phyloP scores from a whole-genome alignment of 2,113 vertebrate species.

The Protomyctophum bolini region DNA sequence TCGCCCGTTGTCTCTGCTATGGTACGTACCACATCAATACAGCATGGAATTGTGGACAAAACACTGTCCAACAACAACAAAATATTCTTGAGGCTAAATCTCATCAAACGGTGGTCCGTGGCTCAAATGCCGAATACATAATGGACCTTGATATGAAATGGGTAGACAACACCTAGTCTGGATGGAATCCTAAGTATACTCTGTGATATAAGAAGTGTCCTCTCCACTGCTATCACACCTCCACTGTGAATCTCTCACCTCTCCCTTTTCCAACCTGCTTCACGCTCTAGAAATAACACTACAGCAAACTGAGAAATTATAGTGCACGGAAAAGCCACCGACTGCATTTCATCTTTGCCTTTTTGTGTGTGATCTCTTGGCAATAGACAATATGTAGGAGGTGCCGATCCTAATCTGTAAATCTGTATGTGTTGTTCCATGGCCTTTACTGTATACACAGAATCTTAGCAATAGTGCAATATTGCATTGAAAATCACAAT shows the following conservation, averaged over 20 bases:
- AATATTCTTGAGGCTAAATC: no score
- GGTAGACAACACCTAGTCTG: no score
- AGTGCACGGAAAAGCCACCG: slow-evolving; percentile 20
- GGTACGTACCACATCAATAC: no score
- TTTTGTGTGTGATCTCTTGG: neutral
- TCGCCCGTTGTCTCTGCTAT: no score
- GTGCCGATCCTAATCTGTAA: neutral
- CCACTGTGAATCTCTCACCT: slow-evolving; percentile 66
- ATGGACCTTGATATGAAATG: no score
- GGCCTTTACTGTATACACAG: no score
- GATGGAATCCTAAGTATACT: neutral
- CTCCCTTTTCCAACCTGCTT: slow-evolving; percentile 33
- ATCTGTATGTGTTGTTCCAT: neutral
- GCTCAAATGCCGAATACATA: no score
- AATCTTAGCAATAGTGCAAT: no score
- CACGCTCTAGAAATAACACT: slow-evolving; percentile 31
- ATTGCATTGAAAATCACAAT: no score
- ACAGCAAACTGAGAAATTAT: neutral
- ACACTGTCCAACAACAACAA: no score
- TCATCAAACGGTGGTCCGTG: no score
- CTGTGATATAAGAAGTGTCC: neutral
- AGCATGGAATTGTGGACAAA: no score
- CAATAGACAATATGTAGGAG: neutral
- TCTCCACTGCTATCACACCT: slow-evolving; percentile 49
- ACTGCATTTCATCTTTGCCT: slow-evolving; percentile 7